Evolutionary conservation across 2,888 invertebrate species (phyloP), one percentile per base, ranked within the genome.

Genomic region (Latrodectus elegans): DNA sequence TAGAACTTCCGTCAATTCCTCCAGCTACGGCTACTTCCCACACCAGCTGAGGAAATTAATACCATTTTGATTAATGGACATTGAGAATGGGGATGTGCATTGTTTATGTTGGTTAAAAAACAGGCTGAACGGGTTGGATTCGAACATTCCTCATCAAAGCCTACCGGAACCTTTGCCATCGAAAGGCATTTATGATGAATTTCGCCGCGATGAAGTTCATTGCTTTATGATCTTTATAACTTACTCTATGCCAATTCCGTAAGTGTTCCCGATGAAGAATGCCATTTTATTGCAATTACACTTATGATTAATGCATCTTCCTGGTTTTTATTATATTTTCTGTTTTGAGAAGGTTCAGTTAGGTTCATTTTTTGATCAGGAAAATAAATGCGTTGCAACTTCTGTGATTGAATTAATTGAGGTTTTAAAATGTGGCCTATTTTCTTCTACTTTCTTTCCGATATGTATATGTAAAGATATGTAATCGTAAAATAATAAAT

Each of bases 41-140:
- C 15, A 51, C n/a, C 64, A 60, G n/a, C n/a, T 11, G 6, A 15
- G n/a, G 60, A 60, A 60, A 60, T 60, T 60, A 60, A 60, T 60
- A 60, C 60, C 60, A 60, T 60, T 60, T 60, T 60, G 60, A 60
- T 60, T 60, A 60, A 60, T 60, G 60, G 60, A 60, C 60, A 60
- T n/a, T 6, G n/a, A 60, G 60, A 60, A 60, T 60, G 60, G 38
- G 38, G 12, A 60, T 60, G 60, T 12, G 60, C 10, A 60, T 60
- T 60, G 60, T 60, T 60, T 60, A 60, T 60, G 60, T 60, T 60
- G 14, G 60, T 60, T 15, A 15, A 60, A 60, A 60, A 60, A 60
- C 60, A n/a, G 60, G 60, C 9, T n/a, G 60, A 11, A 60, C 60
- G 12, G 60, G 60, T 60, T 60, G 12, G 14, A 15, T 15, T 60